A percentile compares a stretch with the other conserved stretches of the same genome.
phyloP scores from a whole-genome alignment of 2,888 invertebrate species.

The Mechanitis mazaeus region DNA sequence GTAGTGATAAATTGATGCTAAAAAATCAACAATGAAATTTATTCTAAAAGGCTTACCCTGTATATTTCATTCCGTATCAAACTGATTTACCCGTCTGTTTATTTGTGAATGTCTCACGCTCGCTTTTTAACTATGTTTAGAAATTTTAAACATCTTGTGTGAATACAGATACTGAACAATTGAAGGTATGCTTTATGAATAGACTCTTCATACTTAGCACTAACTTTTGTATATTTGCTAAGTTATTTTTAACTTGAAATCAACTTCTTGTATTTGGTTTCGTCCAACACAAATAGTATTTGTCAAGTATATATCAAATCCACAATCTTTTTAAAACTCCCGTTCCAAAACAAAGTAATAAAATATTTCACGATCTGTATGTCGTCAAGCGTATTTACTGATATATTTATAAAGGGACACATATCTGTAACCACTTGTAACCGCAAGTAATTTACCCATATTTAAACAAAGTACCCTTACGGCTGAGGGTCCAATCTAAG shows the following conservation, averaged over 20 bases:
- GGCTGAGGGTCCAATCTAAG: conserved; percentile 37
- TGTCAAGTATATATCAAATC: no score
- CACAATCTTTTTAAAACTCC: no score
- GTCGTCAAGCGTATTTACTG: background rate
- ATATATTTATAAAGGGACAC: conserved; percentile 16
- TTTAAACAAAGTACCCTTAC: conserved; percentile 34
- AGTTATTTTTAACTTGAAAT: no score
- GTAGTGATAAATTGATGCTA: background rate
- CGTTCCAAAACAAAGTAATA: no score
- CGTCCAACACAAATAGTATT: no score
- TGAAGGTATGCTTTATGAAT: no score
- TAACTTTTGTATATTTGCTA: no score
- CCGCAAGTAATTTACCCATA: conserved; percentile 38
- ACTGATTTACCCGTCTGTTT: conserved; percentile 32
- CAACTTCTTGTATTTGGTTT: no score
- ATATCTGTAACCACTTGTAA: conserved; percentile 10
- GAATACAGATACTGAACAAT: no score
- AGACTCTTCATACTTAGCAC: no score
- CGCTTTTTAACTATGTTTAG: no score
- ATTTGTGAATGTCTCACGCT: conserved; percentile 15
- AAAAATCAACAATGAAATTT: background rate
- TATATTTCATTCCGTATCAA: conserved; percentile 23
- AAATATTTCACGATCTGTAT: conserved; percentile 9
- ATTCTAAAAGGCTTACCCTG: conserved; percentile 17
- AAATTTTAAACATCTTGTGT: no score